Percentiles rank a stretch among this genome's conserved stretches.
Conservation (phyloP, 2,888 invertebrate genomes). For the Pachycephus smyrnensis region DNA sequence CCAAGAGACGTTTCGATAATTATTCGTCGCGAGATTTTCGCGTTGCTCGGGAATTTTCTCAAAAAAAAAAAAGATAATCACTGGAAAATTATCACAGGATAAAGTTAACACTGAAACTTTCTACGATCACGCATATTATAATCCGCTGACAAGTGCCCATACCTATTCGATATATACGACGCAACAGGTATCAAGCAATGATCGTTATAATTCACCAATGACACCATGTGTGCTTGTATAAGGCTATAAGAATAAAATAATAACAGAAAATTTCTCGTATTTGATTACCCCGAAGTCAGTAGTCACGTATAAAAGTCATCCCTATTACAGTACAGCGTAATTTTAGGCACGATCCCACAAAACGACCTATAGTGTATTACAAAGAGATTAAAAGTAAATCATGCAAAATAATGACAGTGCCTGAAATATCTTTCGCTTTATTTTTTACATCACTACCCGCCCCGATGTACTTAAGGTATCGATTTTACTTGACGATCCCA, state of each 20-base stretch:
- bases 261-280: conserved; percentile 42
- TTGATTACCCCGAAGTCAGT: conserved; percentile 39
- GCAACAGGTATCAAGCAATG: conserved; percentile 19
- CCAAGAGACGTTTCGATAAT: background rate
- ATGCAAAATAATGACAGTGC: background rate
- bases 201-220: conserved; percentile 41
- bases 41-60: background rate
- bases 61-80: background rate
- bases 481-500: too few species aligned
- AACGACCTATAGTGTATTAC: background rate
- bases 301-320: background rate
- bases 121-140: background rate
- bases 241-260: conserved; percentile 54
- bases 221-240: conserved; percentile 55
- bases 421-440: background rate
- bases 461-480: too few species aligned
- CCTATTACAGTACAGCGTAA: background rate
- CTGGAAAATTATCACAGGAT: background rate
- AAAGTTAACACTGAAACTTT: background rate
- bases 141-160: background rate
- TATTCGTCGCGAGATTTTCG: background rate
- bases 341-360: background rate
- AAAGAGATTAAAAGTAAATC: background rate
- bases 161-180: conserved; percentile 7
- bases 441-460: background rate